These are phyloP conservation scores for Marasmarcha lunaedactyla DNA, from an alignment of 2,888 invertebrate species.

Conservation along the genomic window DNA sequence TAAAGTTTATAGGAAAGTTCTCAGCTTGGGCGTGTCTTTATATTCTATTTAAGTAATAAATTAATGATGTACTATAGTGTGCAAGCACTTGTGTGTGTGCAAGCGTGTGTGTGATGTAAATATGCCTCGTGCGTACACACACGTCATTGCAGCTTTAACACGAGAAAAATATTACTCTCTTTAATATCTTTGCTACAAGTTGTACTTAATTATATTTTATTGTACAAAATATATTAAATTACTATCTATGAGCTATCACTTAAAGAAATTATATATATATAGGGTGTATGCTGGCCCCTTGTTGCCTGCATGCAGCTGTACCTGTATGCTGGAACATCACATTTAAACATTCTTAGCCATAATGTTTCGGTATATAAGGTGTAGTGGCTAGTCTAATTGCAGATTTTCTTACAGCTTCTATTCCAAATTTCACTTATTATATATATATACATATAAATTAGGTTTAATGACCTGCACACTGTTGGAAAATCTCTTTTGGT, in stretches of 20 bases:
- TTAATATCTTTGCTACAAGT: conserved; percentile 77
- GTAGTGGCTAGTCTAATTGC: conserved; percentile 69
- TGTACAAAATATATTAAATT: conserved; percentile 78
- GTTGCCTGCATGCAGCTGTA: conserved; percentile 67
- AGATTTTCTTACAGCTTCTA: conserved; percentile 71
- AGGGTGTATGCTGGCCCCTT: conserved; percentile 64
- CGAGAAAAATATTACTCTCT: conserved; percentile 70
- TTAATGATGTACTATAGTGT: conserved; percentile 66
- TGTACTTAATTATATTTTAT: conserved; percentile 77
- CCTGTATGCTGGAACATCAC: conserved; percentile 68
- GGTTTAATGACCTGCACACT: conserved; percentile 66
- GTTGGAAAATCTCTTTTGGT: conserved; percentile 71
- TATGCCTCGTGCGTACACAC: conserved; percentile 69
- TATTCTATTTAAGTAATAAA: conserved; percentile 65
- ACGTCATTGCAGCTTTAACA: conserved; percentile 68
- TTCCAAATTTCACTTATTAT: conserved; percentile 65
- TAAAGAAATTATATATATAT: conserved; percentile 63
- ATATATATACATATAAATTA: conserved; percentile 50
- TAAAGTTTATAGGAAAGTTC: conserved; percentile 59
- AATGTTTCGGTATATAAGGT: conserved; percentile 67
- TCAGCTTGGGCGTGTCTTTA: conserved; percentile 68
- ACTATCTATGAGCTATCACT: conserved; percentile 68
- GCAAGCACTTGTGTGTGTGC: conserved; percentile 64
- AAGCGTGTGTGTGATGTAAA: conserved; percentile 67
- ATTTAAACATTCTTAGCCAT: conserved; percentile 58